These are phyloP conservation scores for Gavialis gangeticus DNA, from an alignment of 2,113 vertebrate species.

Conservation along the genomic window DNA sequence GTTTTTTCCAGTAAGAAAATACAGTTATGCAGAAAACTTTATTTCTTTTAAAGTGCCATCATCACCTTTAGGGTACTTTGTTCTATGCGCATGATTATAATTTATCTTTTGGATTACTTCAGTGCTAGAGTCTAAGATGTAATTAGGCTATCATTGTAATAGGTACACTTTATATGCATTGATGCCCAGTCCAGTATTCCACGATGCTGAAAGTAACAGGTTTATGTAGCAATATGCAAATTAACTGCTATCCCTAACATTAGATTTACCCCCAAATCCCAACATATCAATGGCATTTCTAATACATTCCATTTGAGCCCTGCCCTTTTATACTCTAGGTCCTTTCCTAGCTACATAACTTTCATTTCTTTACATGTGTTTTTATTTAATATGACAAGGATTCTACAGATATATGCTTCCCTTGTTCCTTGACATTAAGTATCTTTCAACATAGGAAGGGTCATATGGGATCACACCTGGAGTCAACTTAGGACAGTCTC, in stretches of 20 bases:
- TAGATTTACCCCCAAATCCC: neutral
- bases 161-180: neutral
- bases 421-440: neutral
- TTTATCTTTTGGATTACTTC: neutral
- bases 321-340: neutral
- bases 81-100: neutral
- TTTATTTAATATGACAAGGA: neutral
- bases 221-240: neutral
- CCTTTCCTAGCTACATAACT: neutral
- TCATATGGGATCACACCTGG: neutral
- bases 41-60: neutral
- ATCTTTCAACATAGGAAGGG: neutral
- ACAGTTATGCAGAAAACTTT: neutral
- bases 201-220: rapidly evolving
- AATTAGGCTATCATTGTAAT: no score
- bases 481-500: neutral
- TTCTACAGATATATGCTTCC: neutral
- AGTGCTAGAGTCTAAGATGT: no score
- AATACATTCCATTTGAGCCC: neutral
- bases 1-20: neutral
- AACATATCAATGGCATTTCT: neutral
- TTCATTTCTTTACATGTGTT: neutral
- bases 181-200: neutral
- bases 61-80: neutral
- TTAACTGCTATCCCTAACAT: neutral